Evolutionary conservation across 2,113 vertebrate genomes (phyloP), one percentile per base, ranked within the genome.

Genomic region (Rhinolophus sinicus): DNA sequence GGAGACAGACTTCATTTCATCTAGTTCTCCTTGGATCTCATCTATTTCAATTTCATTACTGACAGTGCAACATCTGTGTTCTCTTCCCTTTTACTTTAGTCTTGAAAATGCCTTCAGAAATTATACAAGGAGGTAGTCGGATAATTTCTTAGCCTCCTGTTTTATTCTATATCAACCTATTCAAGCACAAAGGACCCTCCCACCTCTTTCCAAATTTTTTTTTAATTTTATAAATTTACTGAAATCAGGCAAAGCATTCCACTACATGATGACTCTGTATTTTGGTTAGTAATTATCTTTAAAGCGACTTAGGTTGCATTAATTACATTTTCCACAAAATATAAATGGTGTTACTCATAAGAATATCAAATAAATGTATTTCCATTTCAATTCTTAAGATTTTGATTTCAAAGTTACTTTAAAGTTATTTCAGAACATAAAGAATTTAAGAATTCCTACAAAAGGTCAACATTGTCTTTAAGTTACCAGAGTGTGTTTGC

Each of bases 11-110:
- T 89, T 97, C 22, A 28, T 97, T 96, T 69, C 85, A 93, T 50
- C 22, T 38, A 19, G n/a, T 3, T 97, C 30, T 97, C 88, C 40
- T 80, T 89, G 54, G 93, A 64, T 33, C 30, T 85, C 85, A 89
- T 94, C 80, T 95, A 35, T 88, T 97, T 94, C 19, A 84, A 0
- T 58, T 96, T 95, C 80, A 87, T 90, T 67, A 93, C 30, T 80
- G 67, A 30, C 8, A 90, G 15, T 85, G 8, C 12, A 89, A 40
- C 82, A 70, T 90, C 38, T 94, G 52, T 35, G 22, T 91, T 93
- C 8, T 22, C 7, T 67, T 73, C 76, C 78, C n/a, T 94, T 95
- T 65, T 93, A 62, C 18, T 13, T 92, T 90, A 90, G 5, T 89
- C n/a, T 96, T 93, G 21, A 95, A 92, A 89, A 75, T 54, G 1